A percentile compares a stretch with the other conserved stretches of the same genome.
Evolutionary conservation across 2,888 invertebrate species (phyloP).

Genomic region (Cynaeus angustus): DNA sequence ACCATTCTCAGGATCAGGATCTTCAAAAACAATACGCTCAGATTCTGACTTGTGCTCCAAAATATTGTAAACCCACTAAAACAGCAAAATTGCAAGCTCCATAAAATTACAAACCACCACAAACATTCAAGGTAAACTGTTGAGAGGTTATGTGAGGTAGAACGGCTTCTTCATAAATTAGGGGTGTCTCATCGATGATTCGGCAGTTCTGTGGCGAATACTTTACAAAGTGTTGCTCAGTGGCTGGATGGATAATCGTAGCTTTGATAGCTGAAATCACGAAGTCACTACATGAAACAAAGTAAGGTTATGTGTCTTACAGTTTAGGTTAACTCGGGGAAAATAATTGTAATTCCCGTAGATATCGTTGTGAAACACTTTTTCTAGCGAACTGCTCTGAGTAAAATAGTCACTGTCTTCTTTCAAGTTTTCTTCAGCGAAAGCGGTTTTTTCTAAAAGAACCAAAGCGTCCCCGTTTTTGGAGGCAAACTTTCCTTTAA

Average conservation of each 20-base stretch:
- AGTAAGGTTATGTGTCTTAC: constrained; percentile 70
- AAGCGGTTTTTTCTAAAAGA: constrained; percentile 87
- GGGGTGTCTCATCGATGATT: constrained; percentile 89
- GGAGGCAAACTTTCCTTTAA: constrained; percentile 81
- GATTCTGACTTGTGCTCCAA: constrained; percentile 92
- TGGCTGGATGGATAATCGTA: constrained; percentile 94
- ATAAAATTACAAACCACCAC: not conserved
- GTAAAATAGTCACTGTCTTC: constrained; percentile 76
- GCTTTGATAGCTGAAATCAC: constrained; percentile 84
- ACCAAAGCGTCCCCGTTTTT: constrained; percentile 80
- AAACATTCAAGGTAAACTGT: constrained; percentile 86
- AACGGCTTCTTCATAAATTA: constrained; percentile 86
- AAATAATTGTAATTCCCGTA: constrained; percentile 88
- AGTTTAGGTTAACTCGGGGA: constrained; percentile 72
- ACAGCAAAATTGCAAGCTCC: constrained; percentile 56
- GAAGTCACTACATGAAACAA: constrained; percentile 21
- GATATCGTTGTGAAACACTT: constrained; percentile 86
- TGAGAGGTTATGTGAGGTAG: constrained; percentile 83
- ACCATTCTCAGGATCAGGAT: constrained; percentile 84
- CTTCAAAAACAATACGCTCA: constrained; percentile 90
- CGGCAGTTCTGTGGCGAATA: constrained; percentile 84
- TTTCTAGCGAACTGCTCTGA: constrained; percentile 75
- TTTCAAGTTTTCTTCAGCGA: constrained; percentile 78
- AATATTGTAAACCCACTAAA: constrained; percentile 98
- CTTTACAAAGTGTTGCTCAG: constrained; percentile 92